A percentile compares a stretch with the other conserved stretches of the same genome.
phyloP scores from a whole-genome alignment of 1,140 invertebrate genomes.

The Heliconius himera region DNA sequence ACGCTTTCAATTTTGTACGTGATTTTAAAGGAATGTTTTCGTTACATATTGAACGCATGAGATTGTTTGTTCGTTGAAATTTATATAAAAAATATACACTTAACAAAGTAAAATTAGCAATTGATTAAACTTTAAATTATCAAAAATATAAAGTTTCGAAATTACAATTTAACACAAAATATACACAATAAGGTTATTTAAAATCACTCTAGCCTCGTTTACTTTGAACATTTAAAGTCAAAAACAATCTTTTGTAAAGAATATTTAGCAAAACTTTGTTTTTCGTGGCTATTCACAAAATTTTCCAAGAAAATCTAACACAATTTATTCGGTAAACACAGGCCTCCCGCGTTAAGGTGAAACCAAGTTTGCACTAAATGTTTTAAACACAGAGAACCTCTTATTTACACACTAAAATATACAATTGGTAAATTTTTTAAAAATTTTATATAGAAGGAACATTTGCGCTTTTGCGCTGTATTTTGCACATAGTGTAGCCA shows the following conservation, averaged over 20 bases:
- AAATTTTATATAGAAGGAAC: background rate
- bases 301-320: conserved; percentile 19
- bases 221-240: background rate
- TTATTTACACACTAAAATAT: background rate
- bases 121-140: no score
- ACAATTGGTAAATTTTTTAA: background rate
- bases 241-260: background rate
- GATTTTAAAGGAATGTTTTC: background rate
- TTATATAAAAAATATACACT: background rate
- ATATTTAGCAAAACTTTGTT: background rate
- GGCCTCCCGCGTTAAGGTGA: conserved; percentile 3
- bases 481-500: no score
- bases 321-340: conserved; percentile 16
- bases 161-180: no score
- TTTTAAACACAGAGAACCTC: background rate
- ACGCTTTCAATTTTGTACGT: background rate
- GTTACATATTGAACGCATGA: background rate
- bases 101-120: no score
- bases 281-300: background rate
- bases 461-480: no score
- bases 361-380: conserved; percentile 1
- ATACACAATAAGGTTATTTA: background rate
- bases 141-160: no score
- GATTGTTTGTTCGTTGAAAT: background rate
- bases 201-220: background rate